These are phyloP conservation scores for Corella eumyota DNA, from an alignment of 23 tunicate species.

Conservation along the genomic window DNA sequence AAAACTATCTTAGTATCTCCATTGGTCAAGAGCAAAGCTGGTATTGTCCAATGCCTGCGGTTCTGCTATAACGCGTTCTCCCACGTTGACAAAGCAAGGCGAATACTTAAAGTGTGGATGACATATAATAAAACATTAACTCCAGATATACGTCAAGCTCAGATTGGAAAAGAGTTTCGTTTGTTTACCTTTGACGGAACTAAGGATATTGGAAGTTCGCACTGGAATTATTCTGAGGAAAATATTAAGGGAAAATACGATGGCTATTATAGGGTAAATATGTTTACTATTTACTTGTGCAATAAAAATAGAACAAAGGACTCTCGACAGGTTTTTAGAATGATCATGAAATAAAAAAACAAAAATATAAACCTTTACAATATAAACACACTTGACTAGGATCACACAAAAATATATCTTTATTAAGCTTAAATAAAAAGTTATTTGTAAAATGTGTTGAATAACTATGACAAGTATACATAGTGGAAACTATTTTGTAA, in stretches of 20 bases:
- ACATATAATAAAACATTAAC: constrained; percentile 4
- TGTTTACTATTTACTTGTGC: neutral
- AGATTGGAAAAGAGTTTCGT: neutral
- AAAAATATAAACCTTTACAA: too few species aligned
- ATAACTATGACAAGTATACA: too few species aligned
- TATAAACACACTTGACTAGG: too few species aligned
- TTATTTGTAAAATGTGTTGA: too few species aligned
- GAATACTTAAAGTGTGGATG: constrained; percentile 32
- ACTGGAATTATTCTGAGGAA: constrained; percentile 66
- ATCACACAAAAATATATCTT: too few species aligned
- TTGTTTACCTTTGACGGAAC: constrained; percentile 17
- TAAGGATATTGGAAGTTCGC: constrained; percentile 13
- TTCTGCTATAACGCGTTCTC: constrained; percentile 71
- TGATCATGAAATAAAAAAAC: too few species aligned
- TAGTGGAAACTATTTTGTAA: too few species aligned
- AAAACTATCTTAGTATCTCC: constrained; percentile 21
- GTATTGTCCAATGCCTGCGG: constrained; percentile 43
- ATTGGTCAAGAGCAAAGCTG: constrained; percentile 7
- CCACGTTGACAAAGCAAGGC: constrained; percentile 5
- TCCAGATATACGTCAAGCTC: neutral
- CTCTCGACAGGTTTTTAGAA: too few species aligned
- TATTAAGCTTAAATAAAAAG: too few species aligned
- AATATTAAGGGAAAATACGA: constrained; percentile 12
- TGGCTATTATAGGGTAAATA: constrained; percentile 27
- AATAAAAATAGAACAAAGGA: neutral